These are phyloP conservation scores for Brachyistius frenatus DNA, from an alignment of 2,113 vertebrate genomes.

Conservation along the genomic window DNA sequence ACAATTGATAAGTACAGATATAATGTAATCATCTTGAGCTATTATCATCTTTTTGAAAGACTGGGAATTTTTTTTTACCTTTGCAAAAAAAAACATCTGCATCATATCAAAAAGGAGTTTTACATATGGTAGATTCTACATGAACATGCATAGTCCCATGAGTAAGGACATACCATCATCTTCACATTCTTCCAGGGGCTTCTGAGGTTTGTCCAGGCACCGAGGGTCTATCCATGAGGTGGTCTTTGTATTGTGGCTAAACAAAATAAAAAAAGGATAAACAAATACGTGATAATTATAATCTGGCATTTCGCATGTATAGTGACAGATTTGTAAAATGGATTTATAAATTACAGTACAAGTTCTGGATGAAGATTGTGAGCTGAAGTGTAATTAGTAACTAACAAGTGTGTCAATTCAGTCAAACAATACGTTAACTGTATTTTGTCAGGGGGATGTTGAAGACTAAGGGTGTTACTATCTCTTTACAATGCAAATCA, in stretches of 20 bases:
- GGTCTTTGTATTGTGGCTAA: conserved; percentile 99
- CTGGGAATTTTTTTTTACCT: not conserved
- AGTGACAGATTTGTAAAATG: not conserved
- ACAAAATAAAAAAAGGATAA: conserved; percentile 52
- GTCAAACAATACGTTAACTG: not conserved
- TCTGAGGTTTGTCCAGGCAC: conserved; percentile 98
- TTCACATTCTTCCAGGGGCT: conserved; percentile 99
- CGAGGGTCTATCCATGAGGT: conserved; percentile 99
- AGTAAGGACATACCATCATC: conserved; percentile 91
- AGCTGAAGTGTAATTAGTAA: not conserved
- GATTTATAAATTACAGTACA: too few species aligned
- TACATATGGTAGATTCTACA: not conserved
- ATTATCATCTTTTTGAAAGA: not conserved
- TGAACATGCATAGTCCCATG: not conserved
- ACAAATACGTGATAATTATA: not conserved
- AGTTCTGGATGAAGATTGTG: not conserved
- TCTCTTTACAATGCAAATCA: not conserved
- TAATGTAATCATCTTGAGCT: too few species aligned
- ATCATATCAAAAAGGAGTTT: not conserved
- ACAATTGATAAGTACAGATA: too few species aligned
- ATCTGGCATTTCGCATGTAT: not conserved
- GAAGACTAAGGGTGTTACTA: not conserved
- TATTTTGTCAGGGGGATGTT: not conserved
- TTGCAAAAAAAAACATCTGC: not conserved
- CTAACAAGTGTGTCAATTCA: not conserved